A percentile compares a stretch with the other conserved stretches of the same genome.
Conservation (phyloP, 2,797 vertebrate genomes). For the Lithobates sylvaticus region DNA sequence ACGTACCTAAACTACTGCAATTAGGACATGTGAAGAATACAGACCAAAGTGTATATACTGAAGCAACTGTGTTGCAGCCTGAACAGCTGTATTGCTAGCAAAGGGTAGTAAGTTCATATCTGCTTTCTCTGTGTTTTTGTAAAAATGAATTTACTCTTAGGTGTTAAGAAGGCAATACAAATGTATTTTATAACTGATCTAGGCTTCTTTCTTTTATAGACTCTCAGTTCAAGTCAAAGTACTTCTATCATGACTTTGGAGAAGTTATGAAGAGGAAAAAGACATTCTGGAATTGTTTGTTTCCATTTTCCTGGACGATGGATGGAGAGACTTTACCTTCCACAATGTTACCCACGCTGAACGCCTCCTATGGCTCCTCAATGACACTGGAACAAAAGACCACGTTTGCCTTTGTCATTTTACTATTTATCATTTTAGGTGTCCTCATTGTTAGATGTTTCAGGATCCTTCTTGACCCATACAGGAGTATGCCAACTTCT, state of each 20-base stretch:
- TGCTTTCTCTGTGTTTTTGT: too few relatives aligned
- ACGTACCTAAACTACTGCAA: too few relatives aligned
- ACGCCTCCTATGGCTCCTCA: slow-evolving; percentile 68
- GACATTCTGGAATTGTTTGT: slow-evolving; percentile 69
- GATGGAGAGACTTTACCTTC: slow-evolving; percentile 80
- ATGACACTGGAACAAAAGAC: slow-evolving; percentile 89
- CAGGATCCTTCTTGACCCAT: slow-evolving; percentile 84
- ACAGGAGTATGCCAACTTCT: slow-evolving; percentile 85
- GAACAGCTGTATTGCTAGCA: too few relatives aligned
- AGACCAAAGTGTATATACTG: too few relatives aligned
- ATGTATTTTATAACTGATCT: neutral
- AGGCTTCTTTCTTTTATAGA: slow-evolving; percentile 8
- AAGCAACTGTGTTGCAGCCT: too few relatives aligned
- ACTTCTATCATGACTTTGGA: slow-evolving; percentile 47
- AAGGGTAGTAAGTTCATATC: too few relatives aligned
- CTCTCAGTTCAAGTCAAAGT: slow-evolving; percentile 13
- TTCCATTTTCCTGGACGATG: slow-evolving; percentile 77
- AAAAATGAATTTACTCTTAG: neutral
- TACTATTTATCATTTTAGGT: slow-evolving; percentile 85
- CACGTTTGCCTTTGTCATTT: slow-evolving; percentile 83
- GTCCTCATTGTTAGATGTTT: slow-evolving; percentile 86
- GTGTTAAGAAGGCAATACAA: neutral
- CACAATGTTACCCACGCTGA: slow-evolving; percentile 70
- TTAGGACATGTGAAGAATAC: too few relatives aligned
- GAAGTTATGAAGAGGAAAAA: slow-evolving; percentile 74